These are phyloP conservation scores for Mohoua ochrocephala DNA, from an alignment of 2,113 vertebrate genomes.

Conservation along the genomic window DNA sequence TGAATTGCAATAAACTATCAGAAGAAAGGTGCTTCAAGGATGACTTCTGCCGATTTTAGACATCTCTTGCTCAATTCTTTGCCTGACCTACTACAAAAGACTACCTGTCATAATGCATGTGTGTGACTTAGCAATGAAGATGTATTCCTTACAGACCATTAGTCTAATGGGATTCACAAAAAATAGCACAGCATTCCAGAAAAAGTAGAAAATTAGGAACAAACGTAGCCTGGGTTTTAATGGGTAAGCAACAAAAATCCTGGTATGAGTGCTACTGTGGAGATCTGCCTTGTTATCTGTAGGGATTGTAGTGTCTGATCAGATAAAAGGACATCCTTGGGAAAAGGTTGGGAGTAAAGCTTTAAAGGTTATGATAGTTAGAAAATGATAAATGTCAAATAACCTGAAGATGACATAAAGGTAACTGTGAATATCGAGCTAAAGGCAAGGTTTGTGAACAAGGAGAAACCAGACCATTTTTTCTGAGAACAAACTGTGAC, in stretches of 20 bases:
- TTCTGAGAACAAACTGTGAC: neutral
- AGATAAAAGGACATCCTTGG: neutral
- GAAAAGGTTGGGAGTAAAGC: neutral
- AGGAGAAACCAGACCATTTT: neutral
- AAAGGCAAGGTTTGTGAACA: neutral
- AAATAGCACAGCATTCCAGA: neutral
- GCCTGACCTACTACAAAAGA: neutral
- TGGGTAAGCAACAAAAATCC: neutral
- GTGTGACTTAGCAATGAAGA: neutral
- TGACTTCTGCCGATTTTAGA: neutral
- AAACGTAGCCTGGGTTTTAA: neutral
- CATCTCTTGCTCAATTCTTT: neutral
- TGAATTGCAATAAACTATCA: neutral
- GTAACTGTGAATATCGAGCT: neutral
- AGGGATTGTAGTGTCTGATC: neutral
- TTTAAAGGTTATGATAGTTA: neutral
- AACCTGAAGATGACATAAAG: slow-evolving; percentile 2
- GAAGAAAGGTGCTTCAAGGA: neutral
- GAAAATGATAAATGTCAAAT: neutral
- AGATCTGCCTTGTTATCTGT: neutral
- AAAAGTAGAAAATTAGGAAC: neutral
- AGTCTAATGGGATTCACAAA: neutral
- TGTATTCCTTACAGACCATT: neutral
- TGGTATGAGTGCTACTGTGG: neutral
- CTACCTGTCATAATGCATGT: neutral